A percentile compares a stretch with the other conserved stretches of the same genome.
These are phyloP conservation scores for Suricata suricatta DNA, from an alignment of 2,113 vertebrate genomes.

Conservation along the genomic window DNA sequence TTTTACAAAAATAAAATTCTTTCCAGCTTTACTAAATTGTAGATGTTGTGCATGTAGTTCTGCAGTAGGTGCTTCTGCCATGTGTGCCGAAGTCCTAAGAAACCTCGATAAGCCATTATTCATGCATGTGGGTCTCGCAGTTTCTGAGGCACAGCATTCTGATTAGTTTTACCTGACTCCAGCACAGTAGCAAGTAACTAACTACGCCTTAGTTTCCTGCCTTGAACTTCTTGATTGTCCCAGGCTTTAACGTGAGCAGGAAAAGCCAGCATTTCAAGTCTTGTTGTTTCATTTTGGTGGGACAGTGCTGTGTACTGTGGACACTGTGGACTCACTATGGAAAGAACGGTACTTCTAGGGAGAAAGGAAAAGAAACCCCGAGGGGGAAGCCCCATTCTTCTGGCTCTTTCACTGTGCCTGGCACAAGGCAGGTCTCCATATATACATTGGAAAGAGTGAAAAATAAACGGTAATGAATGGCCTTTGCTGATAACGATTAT, in stretches of 20 bases:
- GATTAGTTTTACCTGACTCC: neutral
- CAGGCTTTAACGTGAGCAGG: neutral
- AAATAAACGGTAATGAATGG: neutral
- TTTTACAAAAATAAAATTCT: constrained; percentile 84
- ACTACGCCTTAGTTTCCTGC: constrained; percentile 36
- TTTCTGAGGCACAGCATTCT: neutral
- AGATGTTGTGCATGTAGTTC: constrained; percentile 60
- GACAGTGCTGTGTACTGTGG: neutral
- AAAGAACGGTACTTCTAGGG: neutral
- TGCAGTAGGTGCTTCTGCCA: constrained; percentile 56
- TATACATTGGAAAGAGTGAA: neutral
- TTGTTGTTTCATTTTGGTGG: neutral
- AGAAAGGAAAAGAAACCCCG: neutral
- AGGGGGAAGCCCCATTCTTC: neutral
- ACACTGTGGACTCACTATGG: neutral
- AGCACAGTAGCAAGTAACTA: neutral
- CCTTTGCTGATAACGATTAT: constrained; percentile 22
- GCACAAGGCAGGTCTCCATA: neutral
- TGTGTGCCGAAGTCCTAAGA: constrained; percentile 39
- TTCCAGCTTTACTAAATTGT: constrained; percentile 79
- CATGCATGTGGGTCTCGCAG: neutral
- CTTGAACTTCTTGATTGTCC: constrained; percentile 35
- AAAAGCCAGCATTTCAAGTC: constrained; percentile 20
- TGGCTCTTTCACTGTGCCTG: neutral
- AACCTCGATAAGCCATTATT: neutral